Evolutionary conservation across 2,797 vertebrate genomes (phyloP).

Genomic region (Crenuchus spilurus): DNA sequence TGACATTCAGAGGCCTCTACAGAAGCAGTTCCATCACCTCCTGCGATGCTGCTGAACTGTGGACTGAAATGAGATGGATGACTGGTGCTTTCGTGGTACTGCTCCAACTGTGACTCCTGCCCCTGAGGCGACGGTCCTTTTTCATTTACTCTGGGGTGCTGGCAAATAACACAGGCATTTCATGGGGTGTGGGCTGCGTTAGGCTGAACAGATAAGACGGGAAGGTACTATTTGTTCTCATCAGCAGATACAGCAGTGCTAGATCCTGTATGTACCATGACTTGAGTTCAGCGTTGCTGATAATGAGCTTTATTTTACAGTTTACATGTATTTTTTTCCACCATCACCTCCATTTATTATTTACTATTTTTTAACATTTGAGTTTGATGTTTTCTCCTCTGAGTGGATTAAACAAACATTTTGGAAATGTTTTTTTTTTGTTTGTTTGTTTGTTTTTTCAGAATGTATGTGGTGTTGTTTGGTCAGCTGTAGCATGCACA

Average conservation of each 20-base stretch:
- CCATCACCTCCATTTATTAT: too few species aligned
- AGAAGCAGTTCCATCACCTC: neutral
- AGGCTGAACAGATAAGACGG: too few species aligned
- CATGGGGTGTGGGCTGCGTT: neutral
- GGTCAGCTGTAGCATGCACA: too few species aligned
- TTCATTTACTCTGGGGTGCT: neutral
- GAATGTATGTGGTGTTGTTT: too few species aligned
- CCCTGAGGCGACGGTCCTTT: neutral
- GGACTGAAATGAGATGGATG: conserved; percentile 6
- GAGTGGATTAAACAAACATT: too few species aligned
- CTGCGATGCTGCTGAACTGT: neutral
- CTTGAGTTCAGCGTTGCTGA: too few species aligned
- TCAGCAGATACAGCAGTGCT: neutral
- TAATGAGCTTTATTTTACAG: too few species aligned
- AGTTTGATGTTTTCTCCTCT: too few species aligned
- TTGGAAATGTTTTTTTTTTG: too few species aligned
- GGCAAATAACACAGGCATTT: conserved; percentile 3
- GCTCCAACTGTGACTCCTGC: neutral
- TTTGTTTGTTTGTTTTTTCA: too few species aligned
- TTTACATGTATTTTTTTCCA: too few species aligned
- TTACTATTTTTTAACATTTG: too few species aligned
- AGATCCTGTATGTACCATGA: neutral
- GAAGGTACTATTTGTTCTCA: neutral
- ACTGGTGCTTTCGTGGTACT: neutral
- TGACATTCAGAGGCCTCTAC: neutral